These are phyloP conservation scores for Pristiophorus japonicus DNA, from an alignment of 2,113 vertebrate genomes.

Conservation along the genomic window DNA sequence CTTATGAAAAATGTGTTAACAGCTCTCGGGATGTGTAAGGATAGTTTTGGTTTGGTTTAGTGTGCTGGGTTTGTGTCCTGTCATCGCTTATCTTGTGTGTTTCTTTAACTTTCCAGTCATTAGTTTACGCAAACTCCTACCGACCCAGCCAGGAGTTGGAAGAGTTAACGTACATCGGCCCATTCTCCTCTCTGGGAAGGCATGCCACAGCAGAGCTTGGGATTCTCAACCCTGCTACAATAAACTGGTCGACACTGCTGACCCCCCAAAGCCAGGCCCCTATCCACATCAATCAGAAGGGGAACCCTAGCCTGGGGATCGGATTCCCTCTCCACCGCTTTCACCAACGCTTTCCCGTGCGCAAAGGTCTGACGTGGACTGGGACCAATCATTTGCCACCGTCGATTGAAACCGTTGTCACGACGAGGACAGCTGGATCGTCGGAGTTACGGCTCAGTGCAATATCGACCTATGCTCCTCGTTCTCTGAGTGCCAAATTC, in stretches of 20 bases:
- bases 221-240: neutral
- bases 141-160: neutral
- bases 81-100: neutral
- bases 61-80: neutral
- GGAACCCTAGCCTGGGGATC: neutral
- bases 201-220: neutral
- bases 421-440: neutral
- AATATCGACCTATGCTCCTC: neutral
- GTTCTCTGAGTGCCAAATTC: slow-evolving; percentile 16
- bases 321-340: neutral
- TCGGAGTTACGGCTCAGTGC: neutral
- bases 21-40: neutral
- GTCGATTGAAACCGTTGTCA: neutral
- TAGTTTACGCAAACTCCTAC: neutral
- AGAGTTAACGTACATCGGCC: neutral
- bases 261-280: neutral
- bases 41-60: neutral
- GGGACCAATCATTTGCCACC: neutral
- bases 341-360: neutral
- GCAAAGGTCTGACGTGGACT: neutral
- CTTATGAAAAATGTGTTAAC: no score
- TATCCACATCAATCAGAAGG: neutral
- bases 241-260: slow-evolving; percentile 24
- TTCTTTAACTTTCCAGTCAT: slow-evolving; percentile 20
- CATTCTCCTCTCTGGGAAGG: neutral